A percentile compares a stretch with the other conserved stretches of the same genome.
phyloP scores from a whole-genome alignment of 1,140 invertebrate species.

The Zaprionus ghesquierei region DNA sequence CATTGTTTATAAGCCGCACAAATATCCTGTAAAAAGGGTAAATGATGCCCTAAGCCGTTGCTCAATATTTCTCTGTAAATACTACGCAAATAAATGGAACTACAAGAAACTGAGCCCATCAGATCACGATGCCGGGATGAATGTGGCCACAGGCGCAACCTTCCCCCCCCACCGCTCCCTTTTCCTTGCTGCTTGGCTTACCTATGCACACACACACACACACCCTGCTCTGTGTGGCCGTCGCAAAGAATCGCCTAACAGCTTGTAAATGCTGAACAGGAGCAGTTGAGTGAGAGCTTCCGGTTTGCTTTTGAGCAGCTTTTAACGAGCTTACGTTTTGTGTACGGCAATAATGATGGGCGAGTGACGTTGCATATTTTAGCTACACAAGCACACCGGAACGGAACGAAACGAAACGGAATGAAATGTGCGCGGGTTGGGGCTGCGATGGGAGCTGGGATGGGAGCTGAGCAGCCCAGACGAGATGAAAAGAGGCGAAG shows the following conservation, averaged over 20 bases:
- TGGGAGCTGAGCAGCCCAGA: neutral
- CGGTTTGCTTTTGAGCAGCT: constrained; percentile 58
- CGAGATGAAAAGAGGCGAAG: neutral
- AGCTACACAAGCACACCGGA: constrained; percentile 10
- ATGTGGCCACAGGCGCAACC: constrained; percentile 9
- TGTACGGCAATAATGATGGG: constrained; percentile 54
- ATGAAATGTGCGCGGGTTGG: too few species aligned
- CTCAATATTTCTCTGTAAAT: constrained; percentile 21
- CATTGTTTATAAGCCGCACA: constrained; percentile 4
- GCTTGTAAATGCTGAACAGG: constrained; percentile 45
- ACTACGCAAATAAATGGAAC: constrained; percentile 7
- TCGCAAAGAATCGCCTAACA: constrained; percentile 35
- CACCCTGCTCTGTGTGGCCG: neutral
- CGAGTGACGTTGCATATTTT: constrained; percentile 70
- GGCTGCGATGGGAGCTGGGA: too few species aligned
- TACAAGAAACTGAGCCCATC: constrained; percentile 15
- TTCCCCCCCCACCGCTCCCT: neutral
- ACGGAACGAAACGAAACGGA: neutral
- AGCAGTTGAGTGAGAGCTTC: constrained; percentile 45
- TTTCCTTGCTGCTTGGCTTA: too few species aligned
- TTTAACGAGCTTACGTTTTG: constrained; percentile 69
- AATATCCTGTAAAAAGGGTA: constrained; percentile 6
- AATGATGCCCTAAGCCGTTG: constrained; percentile 12
- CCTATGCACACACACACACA: neutral
- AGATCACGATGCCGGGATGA: constrained; percentile 24